Percentiles rank a stretch among this genome's conserved stretches.
These are phyloP conservation scores for Lamellibrachia satsuma DNA, from an alignment of 2,888 invertebrate genomes.

Conservation along the genomic window DNA sequence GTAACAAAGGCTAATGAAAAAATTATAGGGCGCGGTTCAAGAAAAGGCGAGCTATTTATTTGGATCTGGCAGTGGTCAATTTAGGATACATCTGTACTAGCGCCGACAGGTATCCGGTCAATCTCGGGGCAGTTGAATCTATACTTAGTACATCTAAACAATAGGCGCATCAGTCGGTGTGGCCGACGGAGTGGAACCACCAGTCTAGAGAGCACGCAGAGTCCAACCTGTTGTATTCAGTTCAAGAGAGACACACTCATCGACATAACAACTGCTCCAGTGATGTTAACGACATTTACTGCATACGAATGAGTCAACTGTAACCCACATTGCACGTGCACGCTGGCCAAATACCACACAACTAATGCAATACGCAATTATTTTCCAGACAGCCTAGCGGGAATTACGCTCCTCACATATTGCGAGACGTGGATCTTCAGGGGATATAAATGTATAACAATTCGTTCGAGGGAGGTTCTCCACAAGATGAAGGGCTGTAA, in stretches of 20 bases:
- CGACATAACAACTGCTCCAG: background rate
- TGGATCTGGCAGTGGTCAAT: background rate
- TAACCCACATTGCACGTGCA: background rate
- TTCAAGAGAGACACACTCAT: background rate
- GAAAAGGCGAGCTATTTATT: no score
- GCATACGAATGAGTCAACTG: background rate
- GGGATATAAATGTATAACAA: background rate
- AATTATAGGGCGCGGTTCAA: no score
- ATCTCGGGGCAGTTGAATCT: background rate
- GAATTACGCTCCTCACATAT: background rate
- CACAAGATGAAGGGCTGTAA: no score
- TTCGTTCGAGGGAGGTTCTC: no score
- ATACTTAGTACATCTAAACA: background rate
- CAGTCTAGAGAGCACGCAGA: background rate
- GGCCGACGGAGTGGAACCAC: background rate
- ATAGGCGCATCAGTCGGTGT: background rate
- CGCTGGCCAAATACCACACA: background rate
- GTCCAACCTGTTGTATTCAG: background rate
- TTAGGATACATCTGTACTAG: background rate
- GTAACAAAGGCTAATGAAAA: no score
- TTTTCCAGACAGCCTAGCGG: background rate
- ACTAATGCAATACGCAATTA: conserved; percentile 4
- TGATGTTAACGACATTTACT: background rate
- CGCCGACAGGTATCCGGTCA: background rate
- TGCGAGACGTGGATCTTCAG: background rate